These are phyloP conservation scores for Thalassophryne amazonica DNA, from an alignment of 2,797 vertebrate genomes.

Conservation along the genomic window DNA sequence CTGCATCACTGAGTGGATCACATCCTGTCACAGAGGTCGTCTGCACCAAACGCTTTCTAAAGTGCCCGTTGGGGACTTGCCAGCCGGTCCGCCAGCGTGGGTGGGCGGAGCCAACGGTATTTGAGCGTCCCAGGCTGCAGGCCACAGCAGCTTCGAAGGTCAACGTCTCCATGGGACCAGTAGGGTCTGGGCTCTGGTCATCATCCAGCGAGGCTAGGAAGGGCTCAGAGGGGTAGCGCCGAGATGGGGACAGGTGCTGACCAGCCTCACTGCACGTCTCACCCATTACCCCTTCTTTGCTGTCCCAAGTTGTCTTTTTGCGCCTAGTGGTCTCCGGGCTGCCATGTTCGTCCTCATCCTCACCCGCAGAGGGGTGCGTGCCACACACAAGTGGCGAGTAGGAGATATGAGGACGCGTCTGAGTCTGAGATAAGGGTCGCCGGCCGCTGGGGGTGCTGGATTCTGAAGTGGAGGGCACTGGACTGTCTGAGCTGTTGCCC, in stretches of 20 bases:
- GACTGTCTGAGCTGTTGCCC: conserved; percentile 96
- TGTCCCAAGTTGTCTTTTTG: conserved; percentile 67
- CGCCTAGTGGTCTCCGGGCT: conserved; percentile 77
- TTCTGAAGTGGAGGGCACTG: conserved; percentile 93
- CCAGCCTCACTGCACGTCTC: conserved; percentile 39
- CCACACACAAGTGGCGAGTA: conserved; percentile 90
- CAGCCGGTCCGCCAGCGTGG: conserved; percentile 89
- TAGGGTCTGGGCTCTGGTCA: conserved; percentile 91
- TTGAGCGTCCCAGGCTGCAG: conserved; percentile 92
- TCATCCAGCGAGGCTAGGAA: conserved; percentile 92
- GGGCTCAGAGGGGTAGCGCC: conserved; percentile 93
- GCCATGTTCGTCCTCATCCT: conserved; percentile 68
- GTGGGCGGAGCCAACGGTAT: conserved; percentile 89
- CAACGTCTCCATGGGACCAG: conserved; percentile 90
- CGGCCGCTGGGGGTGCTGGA: conserved; percentile 93
- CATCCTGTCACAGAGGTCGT: conserved; percentile 84
- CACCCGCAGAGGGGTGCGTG: conserved; percentile 76
- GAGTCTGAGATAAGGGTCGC: conserved; percentile 87
- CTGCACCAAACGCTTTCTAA: conserved; percentile 89
- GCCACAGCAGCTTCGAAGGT: conserved; percentile 97
- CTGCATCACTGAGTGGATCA: conserved; percentile 92
- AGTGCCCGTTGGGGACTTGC: conserved; percentile 98
- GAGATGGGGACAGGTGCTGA: conserved; percentile 77
- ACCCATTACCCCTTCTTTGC: conserved; percentile 64
- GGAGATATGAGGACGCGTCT: conserved; percentile 89